A percentile compares a stretch with the other conserved stretches of the same genome.
Evolutionary conservation across 1,140 invertebrate species (phyloP).

Genomic region (Pararge aegeria): DNA sequence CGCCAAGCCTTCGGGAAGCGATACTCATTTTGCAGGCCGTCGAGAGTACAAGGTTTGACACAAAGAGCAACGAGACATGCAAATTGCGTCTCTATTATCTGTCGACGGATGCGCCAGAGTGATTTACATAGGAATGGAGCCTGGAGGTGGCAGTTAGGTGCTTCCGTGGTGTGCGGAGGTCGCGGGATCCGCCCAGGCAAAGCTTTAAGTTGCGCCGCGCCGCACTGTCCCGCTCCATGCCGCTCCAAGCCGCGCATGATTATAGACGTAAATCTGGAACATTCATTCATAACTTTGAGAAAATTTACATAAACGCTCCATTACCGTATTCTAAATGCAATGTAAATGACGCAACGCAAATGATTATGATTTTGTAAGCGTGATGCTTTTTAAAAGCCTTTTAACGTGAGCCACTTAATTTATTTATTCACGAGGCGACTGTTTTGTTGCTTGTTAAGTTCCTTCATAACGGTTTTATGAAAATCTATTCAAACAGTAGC

Average conservation of each 20-base stretch:
- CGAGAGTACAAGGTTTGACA: conserved; percentile 48
- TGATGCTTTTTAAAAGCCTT: neutral
- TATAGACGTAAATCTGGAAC: conserved; percentile 52
- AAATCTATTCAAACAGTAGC: no score
- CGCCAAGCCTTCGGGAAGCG: conserved; percentile 42
- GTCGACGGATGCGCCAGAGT: conserved; percentile 47
- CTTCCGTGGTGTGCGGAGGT: conserved; percentile 40
- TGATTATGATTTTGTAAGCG: conserved; percentile 1
- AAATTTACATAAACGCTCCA: conserved; percentile 63
- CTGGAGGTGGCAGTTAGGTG: conserved; percentile 58
- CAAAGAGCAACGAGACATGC: conserved; percentile 66
- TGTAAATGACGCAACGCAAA: conserved; percentile 9
- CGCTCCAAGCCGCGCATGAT: conserved; percentile 42
- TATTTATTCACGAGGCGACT: neutral
- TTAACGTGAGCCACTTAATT: neutral
- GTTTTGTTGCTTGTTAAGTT: no score
- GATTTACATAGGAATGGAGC: conserved; percentile 76
- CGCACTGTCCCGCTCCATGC: conserved; percentile 23
- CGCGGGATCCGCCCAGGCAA: conserved; percentile 19
- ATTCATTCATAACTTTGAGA: conserved; percentile 58
- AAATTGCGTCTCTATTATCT: conserved; percentile 66
- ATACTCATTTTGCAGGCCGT: conserved; percentile 45
- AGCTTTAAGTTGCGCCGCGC: conserved; percentile 22
- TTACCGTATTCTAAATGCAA: conserved; percentile 25
- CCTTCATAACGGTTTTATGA: no score